Base-by-base conservation (phyloP, 2,888 invertebrate species). In the Lasioglossum morio region DNA sequence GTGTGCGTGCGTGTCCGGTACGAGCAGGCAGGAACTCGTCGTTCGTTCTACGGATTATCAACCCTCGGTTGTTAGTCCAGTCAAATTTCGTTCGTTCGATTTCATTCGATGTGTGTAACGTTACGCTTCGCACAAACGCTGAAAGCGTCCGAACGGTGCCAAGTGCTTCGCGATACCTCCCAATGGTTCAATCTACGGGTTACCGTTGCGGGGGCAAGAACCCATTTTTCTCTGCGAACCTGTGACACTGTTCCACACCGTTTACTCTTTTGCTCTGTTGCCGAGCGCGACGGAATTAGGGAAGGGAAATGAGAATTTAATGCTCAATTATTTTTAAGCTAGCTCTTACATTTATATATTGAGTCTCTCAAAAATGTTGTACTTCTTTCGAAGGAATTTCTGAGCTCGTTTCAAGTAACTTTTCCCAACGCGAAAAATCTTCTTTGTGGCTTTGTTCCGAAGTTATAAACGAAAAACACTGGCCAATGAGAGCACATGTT, bases 131-230 rank as follows among this genome's bases (percentile, higher is more conserved):
- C 46, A 48, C 72, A 60, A 78, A 48, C 46, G 72, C 48, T 19
- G 40, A 12, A 60, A 60, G 30, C 30, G 30, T 27, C 34, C 19
- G 19, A 63, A 27, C 27, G 16, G 46, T 37, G 57, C 23, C 46
- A 10, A 53, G 23, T 48, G 16, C 16, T 16, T n/a, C n/a, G 5
- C 27, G 75, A 53, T 82, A 27, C 40, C n/a, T 40, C 43, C 37
- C 37, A 83, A 76, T 66, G 37, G 74, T n/a, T 27, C 30, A 30
- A 57, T 23, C 46, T 48, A 75, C 79, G 79, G 57, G 34, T 80
- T 40, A 74, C 37, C 75, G 53, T 63, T 46, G 66, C 30, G 43
- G 23, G 57, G 1, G 40, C 76, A 34, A 60, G 19, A 40, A 69
- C 46, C 73, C 74, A 77, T 77, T 57, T 69, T 37, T 27, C 60